Percentiles rank a stretch among this genome's conserved stretches.
Conservation (phyloP, 2,888 invertebrate genomes). For the Pseudococcus viburni region DNA sequence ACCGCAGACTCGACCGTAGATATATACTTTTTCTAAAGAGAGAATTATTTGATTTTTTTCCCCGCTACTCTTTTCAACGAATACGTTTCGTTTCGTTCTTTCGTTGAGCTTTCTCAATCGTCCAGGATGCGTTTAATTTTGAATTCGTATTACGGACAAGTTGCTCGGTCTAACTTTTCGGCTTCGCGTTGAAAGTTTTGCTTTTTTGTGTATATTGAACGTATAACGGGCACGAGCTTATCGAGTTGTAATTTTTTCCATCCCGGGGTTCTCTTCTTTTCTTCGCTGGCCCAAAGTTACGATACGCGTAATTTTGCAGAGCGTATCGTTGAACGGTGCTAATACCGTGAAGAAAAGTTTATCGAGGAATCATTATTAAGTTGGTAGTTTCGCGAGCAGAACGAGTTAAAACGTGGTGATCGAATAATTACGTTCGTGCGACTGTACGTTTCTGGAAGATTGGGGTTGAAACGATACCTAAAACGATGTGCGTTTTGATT, state of each 20-base stretch:
- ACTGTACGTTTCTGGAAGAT: background rate
- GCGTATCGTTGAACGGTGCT: background rate
- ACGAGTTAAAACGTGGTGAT: background rate
- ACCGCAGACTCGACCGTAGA: background rate
- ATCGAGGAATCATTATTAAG: background rate
- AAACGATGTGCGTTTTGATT: background rate
- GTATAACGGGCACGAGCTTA: background rate
- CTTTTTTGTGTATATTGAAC: background rate
- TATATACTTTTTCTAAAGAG: conserved; percentile 13
- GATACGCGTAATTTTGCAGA: background rate
- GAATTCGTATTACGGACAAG: conserved; percentile 47
- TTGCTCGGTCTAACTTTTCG: conserved; percentile 4
- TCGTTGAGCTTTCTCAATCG: conserved; percentile 12
- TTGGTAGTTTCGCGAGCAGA: background rate
- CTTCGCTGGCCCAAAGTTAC: background rate
- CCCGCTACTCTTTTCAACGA: background rate
- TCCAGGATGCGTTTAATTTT: conserved; percentile 44
- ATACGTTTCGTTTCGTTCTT: background rate
- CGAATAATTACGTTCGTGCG: conserved; percentile 4
- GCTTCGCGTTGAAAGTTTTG: background rate
- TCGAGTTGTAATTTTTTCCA: conserved; percentile 15
- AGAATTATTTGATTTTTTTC: conserved; percentile 49
- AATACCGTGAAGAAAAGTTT: background rate
- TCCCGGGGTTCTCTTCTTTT: background rate
- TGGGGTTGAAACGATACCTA: background rate